Evolutionary conservation across 1,140 invertebrate species (phyloP), one percentile per base, ranked within the genome.

Genomic region (Pissodes strobi): DNA sequence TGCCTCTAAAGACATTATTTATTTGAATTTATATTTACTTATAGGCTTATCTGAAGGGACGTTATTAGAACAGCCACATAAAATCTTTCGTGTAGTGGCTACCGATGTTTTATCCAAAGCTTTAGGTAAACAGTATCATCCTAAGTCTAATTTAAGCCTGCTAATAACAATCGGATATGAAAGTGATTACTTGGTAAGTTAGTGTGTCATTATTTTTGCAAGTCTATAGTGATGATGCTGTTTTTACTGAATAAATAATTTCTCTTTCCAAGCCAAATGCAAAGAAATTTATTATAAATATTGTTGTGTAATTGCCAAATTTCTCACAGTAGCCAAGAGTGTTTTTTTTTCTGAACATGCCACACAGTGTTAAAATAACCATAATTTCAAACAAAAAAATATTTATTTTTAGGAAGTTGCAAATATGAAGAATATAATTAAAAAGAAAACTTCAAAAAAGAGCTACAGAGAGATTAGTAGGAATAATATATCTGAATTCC

Each of bases 401-500:
- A n/a, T n/a, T n/a, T n/a, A n/a, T n/a, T 56, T 62, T 56, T 53
- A 70, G 67, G 70, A 72, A 58, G 49, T 72, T 51, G 57, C 65
- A 56, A 59, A 62, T 30, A 51, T 69, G 15, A 49, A 58, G 12
- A 38, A 68, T 12, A 39, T 68, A 57, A 51, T 23, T 17, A 34
- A 17, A 62, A 64, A 39, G 8, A 57, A 17, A 19, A 72, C 69
- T 12, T 66, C 30, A 64, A 72, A 34, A 63, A 57, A 39, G 69
- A 60, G 53, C 51, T n/a, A n/a, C n/a, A n/a, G n/a, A n/a, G n/a
- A n/a, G n/a, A n/a, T n/a, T n/a, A n/a, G n/a, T n/a, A 75, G 76
- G 64, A 80, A 79, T 64, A 74, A 68, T 45, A 68, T 64, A 12
- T 73, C 76, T 9, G 73, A 80, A 19, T 72, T 75, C 53, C 84